phyloP scores from a whole-genome alignment of 2,797 vertebrate species.

The Sebastes glaucus region DNA sequence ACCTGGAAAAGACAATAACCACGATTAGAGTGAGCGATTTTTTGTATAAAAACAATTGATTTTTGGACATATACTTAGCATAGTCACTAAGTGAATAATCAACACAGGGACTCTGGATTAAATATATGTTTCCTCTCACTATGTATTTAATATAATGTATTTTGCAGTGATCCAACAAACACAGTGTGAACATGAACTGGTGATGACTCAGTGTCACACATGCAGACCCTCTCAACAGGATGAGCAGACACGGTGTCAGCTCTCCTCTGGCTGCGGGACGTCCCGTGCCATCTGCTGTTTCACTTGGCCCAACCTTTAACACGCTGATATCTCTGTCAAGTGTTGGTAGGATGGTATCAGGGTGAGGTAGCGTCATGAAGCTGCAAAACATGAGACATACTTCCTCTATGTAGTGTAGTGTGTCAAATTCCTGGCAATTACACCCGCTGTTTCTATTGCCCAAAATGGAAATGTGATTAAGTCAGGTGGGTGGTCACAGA shows the following conservation, averaged over 20 bases:
- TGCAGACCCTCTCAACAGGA: constrained; percentile 2
- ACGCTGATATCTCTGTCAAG: neutral
- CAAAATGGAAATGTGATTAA: neutral
- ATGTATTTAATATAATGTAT: neutral
- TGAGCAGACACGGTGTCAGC: neutral
- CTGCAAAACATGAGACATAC: neutral
- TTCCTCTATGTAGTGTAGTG: neutral
- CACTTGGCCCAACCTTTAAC: constrained; percentile 17
- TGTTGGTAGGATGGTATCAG: neutral
- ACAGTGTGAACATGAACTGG: neutral
- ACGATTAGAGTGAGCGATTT: neutral
- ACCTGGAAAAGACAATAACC: neutral
- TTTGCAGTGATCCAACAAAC: neutral
- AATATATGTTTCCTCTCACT: neutral
- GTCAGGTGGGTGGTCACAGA: neutral
- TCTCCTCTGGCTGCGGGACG: neutral
- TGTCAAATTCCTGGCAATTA: neutral
- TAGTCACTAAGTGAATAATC: neutral
- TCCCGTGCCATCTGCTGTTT: constrained; percentile 28
- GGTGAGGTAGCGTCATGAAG: constrained; percentile 9
- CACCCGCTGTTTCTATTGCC: no score
- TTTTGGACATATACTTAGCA: neutral
- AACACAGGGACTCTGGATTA: neutral
- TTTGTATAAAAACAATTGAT: no score
- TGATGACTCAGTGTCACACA: neutral